Evolutionary conservation across 2,888 invertebrate species (phyloP).

Genomic region (Chrysolina americana): DNA sequence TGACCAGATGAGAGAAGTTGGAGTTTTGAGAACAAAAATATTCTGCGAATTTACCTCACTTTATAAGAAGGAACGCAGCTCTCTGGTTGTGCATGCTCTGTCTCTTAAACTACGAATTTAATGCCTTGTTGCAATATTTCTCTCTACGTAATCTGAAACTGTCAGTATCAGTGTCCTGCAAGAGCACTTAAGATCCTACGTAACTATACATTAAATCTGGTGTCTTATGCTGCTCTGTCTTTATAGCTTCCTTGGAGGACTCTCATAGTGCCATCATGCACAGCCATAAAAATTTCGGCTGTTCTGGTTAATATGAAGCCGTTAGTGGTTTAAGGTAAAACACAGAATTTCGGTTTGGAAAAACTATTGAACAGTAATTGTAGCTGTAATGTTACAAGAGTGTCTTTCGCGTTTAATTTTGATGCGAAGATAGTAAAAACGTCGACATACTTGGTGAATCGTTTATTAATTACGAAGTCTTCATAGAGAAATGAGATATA

Average conservation of each 20-base stretch:
- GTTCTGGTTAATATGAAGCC: neutral
- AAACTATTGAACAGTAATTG: no score
- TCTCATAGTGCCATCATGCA: neutral
- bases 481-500: no score
- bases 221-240: constrained; percentile 34
- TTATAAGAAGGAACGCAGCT: no score
- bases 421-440: no score
- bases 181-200: constrained; percentile 37
- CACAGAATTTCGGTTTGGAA: no score
- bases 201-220: constrained; percentile 37
- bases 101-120: neutral
- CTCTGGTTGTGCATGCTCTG: neutral
- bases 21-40: no score
- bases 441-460: no score
- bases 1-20: no score
- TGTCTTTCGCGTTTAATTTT: no score
- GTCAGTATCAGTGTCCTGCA: constrained; percentile 40
- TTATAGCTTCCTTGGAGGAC: neutral
- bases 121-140: constrained; percentile 32
- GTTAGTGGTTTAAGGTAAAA: neutral
- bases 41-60: no score
- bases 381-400: no score
- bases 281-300: neutral
- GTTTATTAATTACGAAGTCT: no score
- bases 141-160: constrained; percentile 36